Base-by-base conservation (phyloP, 2,797 vertebrate genomes). In the Avahi laniger region DNA sequence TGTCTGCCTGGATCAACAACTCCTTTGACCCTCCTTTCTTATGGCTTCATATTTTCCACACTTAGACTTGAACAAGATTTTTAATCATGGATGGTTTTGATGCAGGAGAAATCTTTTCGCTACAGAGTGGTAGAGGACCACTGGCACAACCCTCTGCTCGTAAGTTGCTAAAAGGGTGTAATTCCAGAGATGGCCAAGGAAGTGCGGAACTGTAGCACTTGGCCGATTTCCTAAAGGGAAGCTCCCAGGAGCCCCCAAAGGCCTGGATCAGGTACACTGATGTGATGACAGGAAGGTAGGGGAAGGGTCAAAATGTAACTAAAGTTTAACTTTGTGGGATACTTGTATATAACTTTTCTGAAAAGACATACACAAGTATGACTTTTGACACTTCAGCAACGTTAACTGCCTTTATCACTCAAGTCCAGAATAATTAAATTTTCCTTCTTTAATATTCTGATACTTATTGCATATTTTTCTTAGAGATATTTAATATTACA, bases 401-500 rank as follows among this genome's bases (percentile, higher is more conserved):
- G 65, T 73, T 59, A 85, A 76, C 14, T 85, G 67, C 35, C 14
- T 81, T 33, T 13, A 70, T 80, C 13, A 41, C 5, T 94, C 38
- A n/a, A 65, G 10, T 41, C 10, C 48, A 89, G 65, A 91, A 70
- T 41, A 85, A 82, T 75, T 85, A 78, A 80, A 83, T 35, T 70
- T 43, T 52, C 80, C 11, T 75, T 93, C 30, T 67, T 85, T 52
- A 35, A n/a, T 41, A 75, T 96, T 90, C 59, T 75, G n/a, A 72
- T 2, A 72, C 15, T 54, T 81, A 82, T 28, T 69, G 69, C 6
- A 15, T 65, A n/a, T 70, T 78, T 94, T 89, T 13, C 5, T 50
- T 91, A 24, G 35, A 75, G 28, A 12, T 81, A 91, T 69, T 82
- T 95, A 88, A 43, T 73, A 46, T 92, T 75, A 73, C 89, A 41